Base-by-base conservation (phyloP, 2,113 vertebrate species). In the Albula glossodonta region DNA sequence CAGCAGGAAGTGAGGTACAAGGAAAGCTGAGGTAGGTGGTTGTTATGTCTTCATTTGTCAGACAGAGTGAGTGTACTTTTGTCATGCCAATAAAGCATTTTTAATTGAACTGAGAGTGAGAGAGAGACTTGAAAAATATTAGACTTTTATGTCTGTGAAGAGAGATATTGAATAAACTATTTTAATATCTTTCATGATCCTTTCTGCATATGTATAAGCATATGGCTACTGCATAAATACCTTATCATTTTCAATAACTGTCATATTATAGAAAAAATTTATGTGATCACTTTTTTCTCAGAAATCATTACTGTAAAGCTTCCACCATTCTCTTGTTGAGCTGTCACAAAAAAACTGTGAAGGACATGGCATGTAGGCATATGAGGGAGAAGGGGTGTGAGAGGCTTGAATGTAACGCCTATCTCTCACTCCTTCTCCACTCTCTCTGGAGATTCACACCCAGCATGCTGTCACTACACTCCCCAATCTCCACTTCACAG, bases 1-100 rank as follows among this genome's bases (percentile, higher is more conserved):
- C 82, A 88, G 89, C 92, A 92, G 91, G 92, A 95, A 93, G 91
- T 83, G 53, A 77, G 89, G 83, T 91, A 92, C 85, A 84, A 85
- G 86, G 85, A 84, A 81, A 51, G 19, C 77, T 51, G 57, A 79
- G 56, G 83, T 79, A 83, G 52, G 78, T 78, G 85, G 15, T 6
- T 25, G 13, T 8, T 82, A 25, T 80, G 3, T 41, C 10, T 50
- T 51, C 5, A 19, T 51, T 51, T 80, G 4, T 50, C 79, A 10
- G 22, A 25, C 3, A 25, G 51, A 25, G n/a, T 11, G 79, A 51
- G 31, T 51, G 51, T 41, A 41, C 31, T 41, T 41, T 41, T 41
- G 31, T 41, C 31, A 41, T 41, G 31, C 31, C 31, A 41, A 41
- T 41, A 41, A 41, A 41, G 1, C 31, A 41, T 41, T 41, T 41